Conservation (phyloP, 2,888 invertebrate species). For the Meghimatium bilineatum region DNA sequence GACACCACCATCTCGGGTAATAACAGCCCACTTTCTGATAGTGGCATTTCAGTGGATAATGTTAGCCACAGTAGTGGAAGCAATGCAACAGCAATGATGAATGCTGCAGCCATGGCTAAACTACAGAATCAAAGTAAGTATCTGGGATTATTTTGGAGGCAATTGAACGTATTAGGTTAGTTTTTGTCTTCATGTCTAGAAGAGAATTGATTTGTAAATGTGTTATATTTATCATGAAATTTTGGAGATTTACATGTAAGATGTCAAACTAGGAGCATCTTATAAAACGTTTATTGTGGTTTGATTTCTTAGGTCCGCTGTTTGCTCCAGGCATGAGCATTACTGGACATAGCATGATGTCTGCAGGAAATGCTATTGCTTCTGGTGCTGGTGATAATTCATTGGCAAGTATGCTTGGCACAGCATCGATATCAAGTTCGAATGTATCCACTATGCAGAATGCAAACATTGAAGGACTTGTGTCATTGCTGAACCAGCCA, state of each 20-base stretch:
- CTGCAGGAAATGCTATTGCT: conserved; percentile 34
- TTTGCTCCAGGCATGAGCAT: conserved; percentile 45
- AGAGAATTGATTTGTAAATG: too few species aligned
- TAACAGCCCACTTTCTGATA: conserved; percentile 77
- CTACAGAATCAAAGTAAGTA: conserved; percentile 75
- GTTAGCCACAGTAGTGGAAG: conserved; percentile 71
- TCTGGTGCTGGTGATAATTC: conserved; percentile 45
- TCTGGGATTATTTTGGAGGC: too few species aligned
- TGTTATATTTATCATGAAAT: too few species aligned
- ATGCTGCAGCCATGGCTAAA: conserved; percentile 92
- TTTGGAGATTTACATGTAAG: too few species aligned
- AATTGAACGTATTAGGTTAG: too few species aligned
- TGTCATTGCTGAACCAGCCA: conserved; percentile 59
- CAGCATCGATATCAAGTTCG: conserved; percentile 28
- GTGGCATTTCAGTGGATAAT: conserved; percentile 76
- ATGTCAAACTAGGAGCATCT: neutral
- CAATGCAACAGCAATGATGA: conserved; percentile 82
- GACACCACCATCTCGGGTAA: conserved; percentile 67
- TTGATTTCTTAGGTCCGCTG: conserved; percentile 42
- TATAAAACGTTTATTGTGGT: neutral
- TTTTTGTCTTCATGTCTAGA: too few species aligned
- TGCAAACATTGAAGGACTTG: conserved; percentile 66
- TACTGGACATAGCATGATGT: conserved; percentile 2
- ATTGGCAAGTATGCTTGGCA: conserved; percentile 37
- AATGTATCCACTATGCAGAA: conserved; percentile 51